Evolutionary conservation across 1,140 invertebrate species (phyloP), one percentile per base, ranked within the genome.

Genomic region (Nautilus pompilius): DNA sequence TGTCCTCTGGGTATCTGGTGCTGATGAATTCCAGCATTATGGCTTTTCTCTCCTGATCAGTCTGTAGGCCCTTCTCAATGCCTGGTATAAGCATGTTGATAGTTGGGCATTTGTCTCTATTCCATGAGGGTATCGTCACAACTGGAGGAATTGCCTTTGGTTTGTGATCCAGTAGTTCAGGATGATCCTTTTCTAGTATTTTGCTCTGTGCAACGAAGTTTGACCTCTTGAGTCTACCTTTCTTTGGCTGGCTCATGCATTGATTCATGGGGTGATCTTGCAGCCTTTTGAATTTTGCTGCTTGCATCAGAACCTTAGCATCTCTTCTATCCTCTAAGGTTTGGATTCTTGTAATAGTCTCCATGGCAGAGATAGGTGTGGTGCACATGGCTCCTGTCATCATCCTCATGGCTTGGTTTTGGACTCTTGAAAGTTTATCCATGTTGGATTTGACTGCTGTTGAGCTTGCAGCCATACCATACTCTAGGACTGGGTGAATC

Each of bases 401-500:
- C 30, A 64, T 64, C 0, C 54, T 5, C 8, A 64, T 10, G 33
- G 60, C 58, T 36, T 67, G 61, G 36, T 67, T 63, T 29, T 60
- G 65, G 28, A 67, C 60, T 56, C 56, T 67, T 24, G 63, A 60
- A 34, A 66, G 64, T n/a, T 13, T 22, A 29, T 61, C 30, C 30
- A 33, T 45, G 26, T 45, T 53, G 3, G 48, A 59, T 29, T 59
- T 60, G 46, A 61, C 20, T 49, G 55, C 29, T 8, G 34, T 59
- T 22, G 36, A 62, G 26, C 67, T 62, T 22, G 63, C 17, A 20
- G 36, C 49, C 41, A 63, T 62, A 28, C 62, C 63, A 36, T 62
- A 62, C 36, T 68, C 63, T 15, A 68, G 63, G n/a, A 57, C 45
- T 15, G 59, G 60, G 24, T 57, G 58, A 15, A 62, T 56, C n/a